These are phyloP conservation scores for Eupithecia vulgata DNA, from an alignment of 2,888 invertebrate genomes.

Conservation along the genomic window DNA sequence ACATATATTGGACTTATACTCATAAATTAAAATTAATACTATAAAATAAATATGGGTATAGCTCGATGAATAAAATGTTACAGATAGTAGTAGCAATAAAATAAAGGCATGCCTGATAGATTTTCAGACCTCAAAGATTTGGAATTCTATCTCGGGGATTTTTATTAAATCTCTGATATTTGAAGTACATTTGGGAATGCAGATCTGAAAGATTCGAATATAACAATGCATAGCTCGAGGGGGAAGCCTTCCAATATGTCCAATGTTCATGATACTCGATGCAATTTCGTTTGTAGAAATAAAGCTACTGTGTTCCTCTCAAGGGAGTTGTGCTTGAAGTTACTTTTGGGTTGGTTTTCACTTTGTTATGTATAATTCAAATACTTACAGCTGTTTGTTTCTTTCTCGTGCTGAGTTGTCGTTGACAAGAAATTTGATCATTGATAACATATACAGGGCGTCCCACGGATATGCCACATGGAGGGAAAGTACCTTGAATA, in stretches of 20 bases:
- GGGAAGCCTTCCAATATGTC: conserved; percentile 56
- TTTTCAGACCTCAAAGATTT: conserved; percentile 56
- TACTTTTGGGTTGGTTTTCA: not conserved
- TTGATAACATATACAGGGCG: too few relatives aligned
- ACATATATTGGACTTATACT: too few relatives aligned
- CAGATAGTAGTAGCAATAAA: conserved; percentile 15
- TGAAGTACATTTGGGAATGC: conserved; percentile 66
- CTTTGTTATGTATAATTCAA: not conserved
- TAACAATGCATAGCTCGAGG: conserved; percentile 51
- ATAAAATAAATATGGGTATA: not conserved
- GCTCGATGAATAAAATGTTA: not conserved
- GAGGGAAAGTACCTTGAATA: too few relatives aligned
- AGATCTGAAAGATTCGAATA: conserved; percentile 69
- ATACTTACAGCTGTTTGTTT: too few relatives aligned
- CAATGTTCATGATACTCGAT: conserved; percentile 55
- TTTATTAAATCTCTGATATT: conserved; percentile 75
- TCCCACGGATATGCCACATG: too few relatives aligned
- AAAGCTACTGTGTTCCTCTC: not conserved
- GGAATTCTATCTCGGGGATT: conserved; percentile 48
- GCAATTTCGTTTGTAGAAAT: conserved; percentile 54
- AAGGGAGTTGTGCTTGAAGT: not conserved
- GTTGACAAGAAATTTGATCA: too few relatives aligned
- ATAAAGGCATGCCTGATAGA: conserved; percentile 41
- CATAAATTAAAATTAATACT: not conserved
- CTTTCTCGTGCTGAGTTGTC: too few relatives aligned